These are phyloP conservation scores for Oxyruncus cristatus DNA, from an alignment of 2,113 vertebrate species.

Conservation along the genomic window DNA sequence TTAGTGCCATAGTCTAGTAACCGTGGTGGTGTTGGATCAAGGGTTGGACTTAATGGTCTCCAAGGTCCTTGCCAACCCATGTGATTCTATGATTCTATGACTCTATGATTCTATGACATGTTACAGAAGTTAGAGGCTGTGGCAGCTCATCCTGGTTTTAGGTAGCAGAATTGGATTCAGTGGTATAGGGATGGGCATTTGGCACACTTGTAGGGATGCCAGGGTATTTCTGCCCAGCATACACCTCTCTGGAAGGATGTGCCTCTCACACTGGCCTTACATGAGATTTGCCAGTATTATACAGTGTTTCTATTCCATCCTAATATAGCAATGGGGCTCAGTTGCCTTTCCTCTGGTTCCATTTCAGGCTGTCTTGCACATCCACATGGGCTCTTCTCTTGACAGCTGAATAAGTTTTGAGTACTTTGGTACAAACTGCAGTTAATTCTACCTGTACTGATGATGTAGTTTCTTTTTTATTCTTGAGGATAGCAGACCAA, in stretches of 20 bases:
- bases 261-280: not conserved
- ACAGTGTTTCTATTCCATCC: not conserved
- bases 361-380: not conserved
- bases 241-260: not conserved
- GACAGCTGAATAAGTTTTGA: accelerated
- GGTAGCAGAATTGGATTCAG: not conserved
- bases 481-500: not conserved
- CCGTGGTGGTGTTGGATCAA: too few relatives aligned
- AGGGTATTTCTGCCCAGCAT: not conserved
- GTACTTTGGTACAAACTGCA: not conserved
- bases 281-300: not conserved
- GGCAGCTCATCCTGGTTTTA: not conserved
- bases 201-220: not conserved
- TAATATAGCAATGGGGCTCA: not conserved
- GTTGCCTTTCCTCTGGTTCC: not conserved
- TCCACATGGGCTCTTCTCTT: not conserved
- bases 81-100: too few relatives aligned
- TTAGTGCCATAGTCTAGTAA: too few relatives aligned
- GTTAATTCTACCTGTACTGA: not conserved
- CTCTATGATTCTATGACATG: too few relatives aligned
- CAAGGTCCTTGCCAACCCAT: too few relatives aligned
- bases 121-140: not conserved
- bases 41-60: too few relatives aligned
- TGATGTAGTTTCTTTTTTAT: not conserved
- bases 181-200: not conserved